A percentile compares a stretch with the other conserved stretches of the same genome.
Conservation (phyloP, 2,888 invertebrate genomes). For the Ctenicera cuprea region DNA sequence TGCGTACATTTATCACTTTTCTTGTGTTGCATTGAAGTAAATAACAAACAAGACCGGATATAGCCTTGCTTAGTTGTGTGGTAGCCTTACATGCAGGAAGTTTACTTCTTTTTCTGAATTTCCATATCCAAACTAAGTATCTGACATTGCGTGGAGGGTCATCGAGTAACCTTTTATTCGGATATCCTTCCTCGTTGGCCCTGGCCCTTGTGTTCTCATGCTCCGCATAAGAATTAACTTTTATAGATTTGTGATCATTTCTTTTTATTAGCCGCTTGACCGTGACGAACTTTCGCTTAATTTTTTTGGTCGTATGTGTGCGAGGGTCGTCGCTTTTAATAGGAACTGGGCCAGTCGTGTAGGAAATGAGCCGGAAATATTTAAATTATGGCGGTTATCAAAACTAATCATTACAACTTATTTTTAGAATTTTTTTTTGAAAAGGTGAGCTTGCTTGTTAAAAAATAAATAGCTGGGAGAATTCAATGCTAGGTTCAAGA, state of each 20-base stretch:
- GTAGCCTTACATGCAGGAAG: constrained; percentile 39
- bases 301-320: not conserved
- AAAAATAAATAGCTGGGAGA: too few species aligned
- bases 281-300: constrained; percentile 11
- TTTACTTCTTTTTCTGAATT: constrained; percentile 29
- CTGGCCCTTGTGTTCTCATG: constrained; percentile 45
- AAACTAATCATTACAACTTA: too few species aligned
- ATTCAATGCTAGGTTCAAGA: too few species aligned
- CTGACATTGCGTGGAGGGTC: constrained; percentile 57
- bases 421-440: too few species aligned
- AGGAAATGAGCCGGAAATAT: constrained; percentile 1
- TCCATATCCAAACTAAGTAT: constrained; percentile 49
- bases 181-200: constrained; percentile 56
- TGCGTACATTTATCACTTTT: constrained; percentile 15
- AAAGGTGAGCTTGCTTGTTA: too few species aligned
- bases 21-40: constrained; percentile 20
- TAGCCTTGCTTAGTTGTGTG: constrained; percentile 16
- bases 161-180: constrained; percentile 55
- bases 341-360: not conserved
- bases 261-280: constrained; percentile 21
- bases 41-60: constrained; percentile 24
- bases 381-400: not conserved
- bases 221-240: constrained; percentile 23
- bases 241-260: constrained; percentile 12
- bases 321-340: not conserved